Percentiles rank a stretch among this genome's conserved stretches.
Conservation (phyloP, 2,888 invertebrate species). For the Acanthococcus lagerstroemiae region DNA sequence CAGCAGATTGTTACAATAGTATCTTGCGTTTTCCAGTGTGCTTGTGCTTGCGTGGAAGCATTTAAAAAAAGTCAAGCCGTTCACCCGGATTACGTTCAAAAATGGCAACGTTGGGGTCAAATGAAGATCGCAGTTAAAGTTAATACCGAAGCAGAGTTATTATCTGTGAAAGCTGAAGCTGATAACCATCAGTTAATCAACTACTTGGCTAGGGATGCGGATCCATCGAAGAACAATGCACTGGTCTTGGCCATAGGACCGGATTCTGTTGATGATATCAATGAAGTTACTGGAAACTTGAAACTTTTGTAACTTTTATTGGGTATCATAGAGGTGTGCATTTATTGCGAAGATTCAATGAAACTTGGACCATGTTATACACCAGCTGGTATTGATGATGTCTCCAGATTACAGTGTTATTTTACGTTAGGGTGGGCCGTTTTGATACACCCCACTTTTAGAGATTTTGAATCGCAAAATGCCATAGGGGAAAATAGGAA, state of each 20-base stretch:
- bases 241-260: constrained; percentile 11
- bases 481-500: too few species aligned
- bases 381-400: too few species aligned
- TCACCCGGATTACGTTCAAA: constrained; percentile 2
- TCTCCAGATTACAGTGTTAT: too few species aligned
- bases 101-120: constrained; percentile 7
- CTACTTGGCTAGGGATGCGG: background rate
- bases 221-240: constrained; percentile 3
- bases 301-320: constrained; percentile 10
- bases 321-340: too few species aligned
- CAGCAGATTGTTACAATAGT: too few species aligned
- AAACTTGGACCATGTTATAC: too few species aligned
- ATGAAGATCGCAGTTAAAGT: constrained; percentile 19
- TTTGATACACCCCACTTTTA: too few species aligned
- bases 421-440: too few species aligned
- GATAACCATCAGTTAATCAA: constrained; percentile 6
- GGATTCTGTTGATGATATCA: constrained; percentile 11
- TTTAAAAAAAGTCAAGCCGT: background rate
- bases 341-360: too few species aligned
- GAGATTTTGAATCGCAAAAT: too few species aligned
- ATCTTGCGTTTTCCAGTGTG: constrained; percentile 20
- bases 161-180: background rate
- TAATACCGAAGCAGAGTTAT: constrained; percentile 14
- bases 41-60: constrained; percentile 14
- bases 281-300: constrained; percentile 12